These are phyloP conservation scores for Myiotriccus ornatus DNA, from an alignment of 2,797 vertebrate genomes.

Conservation along the genomic window DNA sequence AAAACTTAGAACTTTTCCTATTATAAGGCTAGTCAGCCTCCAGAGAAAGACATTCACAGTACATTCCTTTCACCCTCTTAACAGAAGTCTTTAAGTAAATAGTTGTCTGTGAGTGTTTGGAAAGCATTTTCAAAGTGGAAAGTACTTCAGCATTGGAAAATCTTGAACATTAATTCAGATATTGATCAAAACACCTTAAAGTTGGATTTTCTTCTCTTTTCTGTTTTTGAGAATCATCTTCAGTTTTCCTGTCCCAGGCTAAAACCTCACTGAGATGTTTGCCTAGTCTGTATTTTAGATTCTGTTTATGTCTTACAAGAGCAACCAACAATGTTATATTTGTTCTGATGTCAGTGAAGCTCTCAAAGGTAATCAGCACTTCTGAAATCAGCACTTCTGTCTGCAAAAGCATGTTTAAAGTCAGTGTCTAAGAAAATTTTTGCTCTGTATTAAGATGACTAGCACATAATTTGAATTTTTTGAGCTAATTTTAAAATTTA, in stretches of 20 bases:
- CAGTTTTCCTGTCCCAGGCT: background rate
- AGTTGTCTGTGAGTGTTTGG: constrained; percentile 22
- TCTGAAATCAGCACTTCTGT: background rate
- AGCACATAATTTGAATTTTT: background rate
- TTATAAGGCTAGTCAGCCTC: background rate
- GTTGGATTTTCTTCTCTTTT: background rate
- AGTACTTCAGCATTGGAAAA: background rate
- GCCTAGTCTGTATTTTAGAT: background rate
- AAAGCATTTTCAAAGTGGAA: constrained; percentile 13
- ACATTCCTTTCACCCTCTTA: constrained; percentile 43
- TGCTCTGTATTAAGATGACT: background rate
- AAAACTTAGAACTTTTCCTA: background rate
- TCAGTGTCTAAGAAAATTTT: background rate
- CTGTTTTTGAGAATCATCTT: background rate
- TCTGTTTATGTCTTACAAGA: background rate
- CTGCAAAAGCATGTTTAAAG: background rate
- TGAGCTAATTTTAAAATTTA: background rate
- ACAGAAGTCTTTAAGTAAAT: constrained; percentile 32
- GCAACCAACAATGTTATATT: background rate
- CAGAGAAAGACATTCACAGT: background rate
- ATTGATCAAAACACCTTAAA: background rate
- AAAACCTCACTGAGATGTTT: background rate
- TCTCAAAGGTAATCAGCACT: background rate
- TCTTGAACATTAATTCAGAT: background rate
- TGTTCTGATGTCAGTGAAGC: background rate